Evolutionary conservation across 2,797 vertebrate genomes (phyloP), one percentile per base, ranked within the genome.

Genomic region (Selene dorsalis): DNA sequence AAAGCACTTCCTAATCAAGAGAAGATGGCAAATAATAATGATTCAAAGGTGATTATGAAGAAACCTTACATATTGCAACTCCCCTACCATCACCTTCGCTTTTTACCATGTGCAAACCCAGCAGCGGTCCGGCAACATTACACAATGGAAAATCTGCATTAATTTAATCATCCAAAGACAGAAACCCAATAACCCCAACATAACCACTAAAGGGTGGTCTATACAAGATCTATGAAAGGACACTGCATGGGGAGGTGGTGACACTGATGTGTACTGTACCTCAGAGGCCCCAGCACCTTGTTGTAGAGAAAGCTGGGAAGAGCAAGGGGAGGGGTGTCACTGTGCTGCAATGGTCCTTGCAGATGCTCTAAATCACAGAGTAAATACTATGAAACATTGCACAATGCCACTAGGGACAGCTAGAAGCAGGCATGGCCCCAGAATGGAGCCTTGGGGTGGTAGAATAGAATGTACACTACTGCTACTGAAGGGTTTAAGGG

Each of bases 301-400:
- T 62, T 71, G 63, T 70, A 50, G 48, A 67, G 63, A 70, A 52
- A 56, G 57, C 18, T 50, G 69, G 43, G 73, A 41, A 61, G 52
- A 72, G 30, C n/a, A 12, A 8, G 57, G 39, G 84, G 32, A 8
- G 32, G 32, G 87, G 85, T 91, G 66, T 62, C 73, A 66, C 73
- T 79, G 77, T 48, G 67, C 72, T 82, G 79, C 71, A 87, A 66
- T 87, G 84, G 89, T 92, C 93, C 83, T 85, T 91, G 90, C 92
- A 94, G 89, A 95, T 92, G 93, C 88, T 92, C 17, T 94, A 60
- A 92, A 77, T 87, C 78, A 87, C 91, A 95, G 91, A 90, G 86
- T 88, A 91, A 95, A 96, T 94, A 96, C 92, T 95, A 92, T 85
- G 85, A 94, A 86, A 91, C 93, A 93, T 93, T 93, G 92, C 88